Evolutionary conservation across 53 echinoderm and acorn worm genomes (phyloP).

Genomic region (Echinarachnius parma): DNA sequence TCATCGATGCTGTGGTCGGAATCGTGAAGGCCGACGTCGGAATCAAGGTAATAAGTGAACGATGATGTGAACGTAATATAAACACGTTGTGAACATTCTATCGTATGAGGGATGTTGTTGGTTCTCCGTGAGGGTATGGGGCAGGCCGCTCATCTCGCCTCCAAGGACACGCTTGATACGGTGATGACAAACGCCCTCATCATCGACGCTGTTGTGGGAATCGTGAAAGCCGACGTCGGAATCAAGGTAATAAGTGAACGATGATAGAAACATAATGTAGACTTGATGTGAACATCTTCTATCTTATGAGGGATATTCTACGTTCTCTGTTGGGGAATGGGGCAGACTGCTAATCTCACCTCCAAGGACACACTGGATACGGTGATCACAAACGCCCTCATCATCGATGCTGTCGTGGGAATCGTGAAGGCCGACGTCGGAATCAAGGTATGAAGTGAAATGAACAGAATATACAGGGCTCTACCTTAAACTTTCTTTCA

Average conservation of each 20-base stretch:
- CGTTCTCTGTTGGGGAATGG: slow-evolving; percentile 75
- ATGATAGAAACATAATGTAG: too few species aligned
- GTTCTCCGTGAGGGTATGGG: slow-evolving; percentile 79
- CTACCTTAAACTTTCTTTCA: too few species aligned
- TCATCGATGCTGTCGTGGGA: slow-evolving; percentile 69
- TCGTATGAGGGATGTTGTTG: too few species aligned
- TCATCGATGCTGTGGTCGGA: slow-evolving; percentile 67
- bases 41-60: slow-evolving; percentile 84
- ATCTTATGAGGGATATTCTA: too few species aligned
- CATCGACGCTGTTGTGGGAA: slow-evolving; percentile 67
- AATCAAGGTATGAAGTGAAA: too few species aligned
- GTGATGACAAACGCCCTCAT: slow-evolving; percentile 82
- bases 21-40: slow-evolving; percentile 78
- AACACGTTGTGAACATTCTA: background rate
- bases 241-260: slow-evolving; percentile 84
- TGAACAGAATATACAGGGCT: too few species aligned
- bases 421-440: slow-evolving; percentile 78
- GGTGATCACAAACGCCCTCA: slow-evolving; percentile 78
- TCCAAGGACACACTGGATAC: slow-evolving; percentile 66
- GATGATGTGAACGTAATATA: background rate
- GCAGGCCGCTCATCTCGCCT: slow-evolving; percentile 60
- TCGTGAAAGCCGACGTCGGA: slow-evolving; percentile 78
- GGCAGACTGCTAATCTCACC: slow-evolving; percentile 61
- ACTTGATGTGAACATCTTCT: too few species aligned
- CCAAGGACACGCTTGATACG: slow-evolving; percentile 63